phyloP scores from a whole-genome alignment of 2,113 vertebrate species.

The Sardina pilchardus region DNA sequence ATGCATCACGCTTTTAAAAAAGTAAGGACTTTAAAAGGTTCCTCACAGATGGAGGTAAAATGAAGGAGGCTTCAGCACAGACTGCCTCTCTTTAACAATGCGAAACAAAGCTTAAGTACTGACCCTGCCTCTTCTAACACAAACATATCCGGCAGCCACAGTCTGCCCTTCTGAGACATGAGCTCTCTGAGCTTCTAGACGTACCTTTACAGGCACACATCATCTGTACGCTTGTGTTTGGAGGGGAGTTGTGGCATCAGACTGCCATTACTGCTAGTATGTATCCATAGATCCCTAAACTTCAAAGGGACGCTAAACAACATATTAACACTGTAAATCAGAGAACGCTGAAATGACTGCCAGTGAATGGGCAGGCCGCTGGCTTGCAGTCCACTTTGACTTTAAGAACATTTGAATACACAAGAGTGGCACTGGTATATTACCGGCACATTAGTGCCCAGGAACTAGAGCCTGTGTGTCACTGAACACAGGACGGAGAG shows the following conservation, averaged over 20 bases:
- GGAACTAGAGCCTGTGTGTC: background rate
- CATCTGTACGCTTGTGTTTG: background rate
- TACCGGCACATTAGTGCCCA: background rate
- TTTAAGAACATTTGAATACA: background rate
- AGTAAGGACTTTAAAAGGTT: constrained; percentile 4
- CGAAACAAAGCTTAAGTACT: background rate
- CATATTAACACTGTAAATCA: background rate
- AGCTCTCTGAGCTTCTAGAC: background rate
- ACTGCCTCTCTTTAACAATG: background rate
- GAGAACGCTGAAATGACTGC: background rate
- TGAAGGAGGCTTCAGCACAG: background rate
- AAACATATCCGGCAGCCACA: background rate
- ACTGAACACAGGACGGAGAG: background rate
- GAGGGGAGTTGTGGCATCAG: background rate
- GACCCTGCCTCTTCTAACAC: background rate
- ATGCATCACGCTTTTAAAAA: constrained; percentile 10
- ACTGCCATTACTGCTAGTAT: background rate
- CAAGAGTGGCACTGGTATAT: background rate
- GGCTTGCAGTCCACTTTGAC: background rate
- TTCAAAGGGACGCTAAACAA: background rate
- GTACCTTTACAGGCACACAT: background rate
- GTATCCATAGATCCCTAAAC: background rate
- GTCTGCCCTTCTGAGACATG: background rate
- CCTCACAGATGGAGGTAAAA: constrained; percentile 43
- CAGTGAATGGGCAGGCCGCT: background rate